Evolutionary conservation across 2,888 invertebrate genomes (phyloP).

Genomic region (Acanthacorydalis orientalis): DNA sequence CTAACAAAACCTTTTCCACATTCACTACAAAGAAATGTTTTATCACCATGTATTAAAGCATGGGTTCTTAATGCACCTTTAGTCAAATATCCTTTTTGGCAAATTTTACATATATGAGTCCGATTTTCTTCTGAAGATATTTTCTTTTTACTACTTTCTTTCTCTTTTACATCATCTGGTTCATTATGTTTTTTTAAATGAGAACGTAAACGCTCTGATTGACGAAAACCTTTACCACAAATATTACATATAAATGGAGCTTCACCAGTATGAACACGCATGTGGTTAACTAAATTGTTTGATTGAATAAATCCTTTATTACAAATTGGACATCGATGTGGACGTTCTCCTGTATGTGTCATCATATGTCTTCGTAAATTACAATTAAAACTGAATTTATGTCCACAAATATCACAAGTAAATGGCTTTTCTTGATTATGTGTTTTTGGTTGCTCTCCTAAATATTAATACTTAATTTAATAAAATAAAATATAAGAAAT

Average conservation of each 20-base stretch:
- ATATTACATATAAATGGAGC: background rate
- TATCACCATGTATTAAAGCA: constrained; percentile 8
- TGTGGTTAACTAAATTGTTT: background rate
- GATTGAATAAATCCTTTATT: constrained; percentile 2
- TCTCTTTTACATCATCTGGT: background rate
- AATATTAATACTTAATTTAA: background rate
- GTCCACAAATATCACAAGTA: constrained; percentile 7
- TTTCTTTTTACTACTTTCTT: background rate
- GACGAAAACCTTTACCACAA: background rate
- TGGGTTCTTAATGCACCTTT: constrained; percentile 4
- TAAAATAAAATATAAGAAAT: no score
- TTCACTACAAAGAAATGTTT: constrained; percentile 10
- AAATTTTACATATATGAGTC: background rate
- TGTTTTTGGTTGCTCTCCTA: background rate
- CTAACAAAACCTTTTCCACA: constrained; percentile 9
- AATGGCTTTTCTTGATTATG: background rate
- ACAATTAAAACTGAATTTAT: constrained; percentile 1
- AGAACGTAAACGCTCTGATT: background rate
- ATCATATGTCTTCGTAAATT: constrained; percentile 6
- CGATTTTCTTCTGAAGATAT: background rate
- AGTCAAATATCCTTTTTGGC: background rate
- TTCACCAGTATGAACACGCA: constrained; percentile 1
- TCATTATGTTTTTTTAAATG: background rate
- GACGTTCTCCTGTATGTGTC: constrained; percentile 4
- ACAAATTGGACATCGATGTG: constrained; percentile 1